Conservation (phyloP, 1,140 invertebrate species). For the Ganaspis sp. region DNA sequence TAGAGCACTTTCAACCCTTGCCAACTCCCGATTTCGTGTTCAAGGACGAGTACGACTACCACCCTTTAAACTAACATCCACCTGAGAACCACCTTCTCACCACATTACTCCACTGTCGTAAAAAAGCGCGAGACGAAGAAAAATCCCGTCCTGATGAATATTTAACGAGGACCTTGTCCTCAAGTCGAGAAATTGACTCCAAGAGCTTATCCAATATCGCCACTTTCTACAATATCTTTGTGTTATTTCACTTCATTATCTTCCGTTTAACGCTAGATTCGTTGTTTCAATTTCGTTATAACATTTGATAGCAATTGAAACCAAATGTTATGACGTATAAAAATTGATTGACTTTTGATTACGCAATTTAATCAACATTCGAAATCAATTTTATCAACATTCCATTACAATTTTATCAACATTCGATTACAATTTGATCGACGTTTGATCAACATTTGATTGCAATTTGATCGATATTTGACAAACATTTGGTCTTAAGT, state of each 20-base stretch:
- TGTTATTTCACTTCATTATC: neutral
- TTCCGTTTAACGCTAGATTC: too few species aligned
- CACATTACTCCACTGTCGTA: slow-evolving; percentile 10
- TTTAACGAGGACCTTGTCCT: neutral
- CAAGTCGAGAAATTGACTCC: neutral
- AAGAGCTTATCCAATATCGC: neutral
- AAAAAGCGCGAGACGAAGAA: slow-evolving; percentile 8
- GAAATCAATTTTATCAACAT: too few species aligned
- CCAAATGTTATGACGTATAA: too few species aligned
- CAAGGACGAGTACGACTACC: slow-evolving; percentile 41
- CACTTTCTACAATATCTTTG: neutral
- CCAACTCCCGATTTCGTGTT: slow-evolving; percentile 46
- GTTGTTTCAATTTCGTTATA: too few species aligned
- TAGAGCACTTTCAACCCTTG: slow-evolving; percentile 44
- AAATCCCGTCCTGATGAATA: slow-evolving; percentile 8
- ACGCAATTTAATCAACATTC: too few species aligned
- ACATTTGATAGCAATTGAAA: too few species aligned
- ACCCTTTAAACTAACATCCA: neutral
- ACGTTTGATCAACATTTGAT: too few species aligned
- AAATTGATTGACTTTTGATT: too few species aligned
- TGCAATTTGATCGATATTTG: too few species aligned
- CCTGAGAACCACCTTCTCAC: slow-evolving; percentile 46
- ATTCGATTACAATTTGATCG: too few species aligned
- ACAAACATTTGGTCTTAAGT: too few species aligned
- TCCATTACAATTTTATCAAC: too few species aligned